Conservation (phyloP, 2,888 invertebrate genomes). For the Agrilus mali region DNA sequence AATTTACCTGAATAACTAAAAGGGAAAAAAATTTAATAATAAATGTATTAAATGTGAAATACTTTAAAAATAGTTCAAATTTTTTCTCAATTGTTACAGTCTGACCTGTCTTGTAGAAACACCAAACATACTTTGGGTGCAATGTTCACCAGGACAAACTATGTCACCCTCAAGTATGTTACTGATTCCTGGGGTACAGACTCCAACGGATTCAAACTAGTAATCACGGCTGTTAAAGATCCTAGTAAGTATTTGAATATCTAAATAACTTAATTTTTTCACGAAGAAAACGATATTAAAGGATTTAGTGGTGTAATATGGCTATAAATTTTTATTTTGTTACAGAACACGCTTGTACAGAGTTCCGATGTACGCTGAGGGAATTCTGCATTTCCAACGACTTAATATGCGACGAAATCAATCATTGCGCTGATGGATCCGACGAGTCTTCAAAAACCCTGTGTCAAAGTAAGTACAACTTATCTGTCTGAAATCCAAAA, state of each 20-base stretch:
- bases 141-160: slow-evolving; percentile 84
- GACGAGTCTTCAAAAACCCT: slow-evolving; percentile 77
- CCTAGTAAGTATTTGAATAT: slow-evolving; percentile 86
- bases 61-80: not conserved
- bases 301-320: not conserved
- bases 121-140: slow-evolving; percentile 80
- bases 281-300: too few relatives aligned
- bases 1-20: too few relatives aligned
- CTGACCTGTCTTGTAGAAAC: slow-evolving; percentile 82
- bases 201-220: slow-evolving; percentile 82
- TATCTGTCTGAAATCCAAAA: not conserved
- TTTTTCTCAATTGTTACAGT: slow-evolving; percentile 44
- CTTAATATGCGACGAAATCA: slow-evolving; percentile 82
- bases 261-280: too few relatives aligned
- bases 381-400: slow-evolving; percentile 89
- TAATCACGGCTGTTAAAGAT: slow-evolving; percentile 90
- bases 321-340: slow-evolving; percentile 12
- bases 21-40: too few relatives aligned
- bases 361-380: slow-evolving; percentile 75
- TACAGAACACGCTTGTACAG: slow-evolving; percentile 78
- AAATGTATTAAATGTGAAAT: too few relatives aligned
- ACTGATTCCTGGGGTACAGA: slow-evolving; percentile 89
- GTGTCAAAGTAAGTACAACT: slow-evolving; percentile 64
- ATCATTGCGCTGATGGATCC: slow-evolving; percentile 88
- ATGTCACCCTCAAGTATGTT: slow-evolving; percentile 85